Percentiles rank a stretch among this genome's conserved stretches.
These are phyloP conservation scores for Heterodera carotae DNA, from an alignment of 1,140 invertebrate genomes.

Conservation along the genomic window DNA sequence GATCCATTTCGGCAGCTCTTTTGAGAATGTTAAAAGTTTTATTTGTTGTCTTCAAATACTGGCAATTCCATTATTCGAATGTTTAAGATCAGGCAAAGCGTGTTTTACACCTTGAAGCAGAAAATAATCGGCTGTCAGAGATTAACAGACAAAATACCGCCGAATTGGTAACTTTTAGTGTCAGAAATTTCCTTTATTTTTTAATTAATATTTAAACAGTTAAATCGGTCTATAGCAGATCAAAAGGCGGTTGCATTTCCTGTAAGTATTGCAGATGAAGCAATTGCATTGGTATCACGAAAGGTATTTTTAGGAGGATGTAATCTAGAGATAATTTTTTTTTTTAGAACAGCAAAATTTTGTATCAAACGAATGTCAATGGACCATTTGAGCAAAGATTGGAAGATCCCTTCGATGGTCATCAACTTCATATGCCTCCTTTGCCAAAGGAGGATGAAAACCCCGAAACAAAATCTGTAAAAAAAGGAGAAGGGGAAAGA, in stretches of 20 bases:
- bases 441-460: not conserved
- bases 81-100: constrained; percentile 6
- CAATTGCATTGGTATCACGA: too few relatives aligned
- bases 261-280: too few relatives aligned
- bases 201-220: not conserved
- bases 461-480: not conserved
- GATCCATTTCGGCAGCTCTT: not conserved
- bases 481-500: not conserved
- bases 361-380: not conserved
- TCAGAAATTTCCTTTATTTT: not conserved
- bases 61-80: not conserved
- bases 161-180: not conserved
- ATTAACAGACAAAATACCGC: not conserved
- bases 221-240: too few relatives aligned
- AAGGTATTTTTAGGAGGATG: too few relatives aligned
- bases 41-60: too few relatives aligned
- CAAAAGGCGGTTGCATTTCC: too few relatives aligned
- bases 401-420: constrained; percentile 21
- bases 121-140: constrained; percentile 4
- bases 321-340: too few relatives aligned
- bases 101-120: constrained; percentile 2
- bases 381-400: not conserved
- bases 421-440: not conserved
- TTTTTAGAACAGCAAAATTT: not conserved
- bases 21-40: too few relatives aligned